Evolutionary conservation across 2,113 vertebrate genomes (phyloP), one percentile per base, ranked within the genome.

Genomic region (Sarotherodon lohbergeri): DNA sequence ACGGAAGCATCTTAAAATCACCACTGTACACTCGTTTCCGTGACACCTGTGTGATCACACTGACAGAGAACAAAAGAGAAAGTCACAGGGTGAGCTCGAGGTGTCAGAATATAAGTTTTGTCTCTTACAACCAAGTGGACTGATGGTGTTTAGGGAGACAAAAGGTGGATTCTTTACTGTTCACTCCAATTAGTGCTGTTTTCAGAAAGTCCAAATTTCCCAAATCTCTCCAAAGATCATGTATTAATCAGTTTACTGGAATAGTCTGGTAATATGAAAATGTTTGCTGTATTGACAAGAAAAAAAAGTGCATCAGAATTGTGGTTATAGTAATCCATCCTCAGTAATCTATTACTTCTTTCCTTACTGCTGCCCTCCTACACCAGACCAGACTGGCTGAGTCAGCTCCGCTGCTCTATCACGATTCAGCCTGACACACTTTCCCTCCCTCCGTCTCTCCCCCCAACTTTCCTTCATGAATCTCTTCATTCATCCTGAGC

Each of bases 351-450:
- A 84, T 89, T 85, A 83, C 90, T 88, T 68, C 80, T 41, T 5
- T 84, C 76, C 81, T 22, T 85, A 71, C 90, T 90, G 91, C 81
- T 91, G 80, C 82, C 87, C 91, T 94, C 93, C 92, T 41, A 92
- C 94, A 63, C 90, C 73, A 54, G 80, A 81, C 39, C 89, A 92
- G 90, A 93, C 88, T 50, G 92, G 88, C 95, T 95, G 95, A 95
- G 88, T 94, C 94, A 95, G 94, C 93, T 54, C 85, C 4, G 50
- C 85, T 91, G 92, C 93, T 93, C 93, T 91, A 93, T 94, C 94
- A 94, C 93, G 87, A 93, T 85, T 93, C 94, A 82, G 89, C 85
- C 83, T 87, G 84, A 92, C 90, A 92, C 88, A 81, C 85, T 85
- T 66, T 66, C 61, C 57, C 88, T 54, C 83, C 55, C 50, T 43